Conservation (phyloP, 2,797 vertebrate genomes). For the Clarias laeviceps region DNA sequence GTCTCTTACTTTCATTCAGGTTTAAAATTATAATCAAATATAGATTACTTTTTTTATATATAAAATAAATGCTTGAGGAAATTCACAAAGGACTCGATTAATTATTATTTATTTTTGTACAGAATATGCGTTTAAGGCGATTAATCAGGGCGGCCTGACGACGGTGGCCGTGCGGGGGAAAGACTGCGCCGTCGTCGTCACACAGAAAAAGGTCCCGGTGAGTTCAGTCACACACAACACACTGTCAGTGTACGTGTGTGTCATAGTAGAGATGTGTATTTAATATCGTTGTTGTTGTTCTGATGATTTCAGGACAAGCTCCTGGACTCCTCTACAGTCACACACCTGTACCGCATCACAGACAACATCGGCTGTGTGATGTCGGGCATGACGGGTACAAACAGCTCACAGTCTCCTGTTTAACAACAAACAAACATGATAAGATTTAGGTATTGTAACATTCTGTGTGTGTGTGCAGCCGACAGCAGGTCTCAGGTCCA, state of each 20-base stretch:
- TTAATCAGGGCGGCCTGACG: slow-evolving; percentile 97
- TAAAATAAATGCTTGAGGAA: no score
- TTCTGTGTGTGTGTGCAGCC: slow-evolving; percentile 69
- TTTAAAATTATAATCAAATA: no score
- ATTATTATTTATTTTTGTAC: slow-evolving; percentile 17
- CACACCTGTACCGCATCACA: slow-evolving; percentile 97
- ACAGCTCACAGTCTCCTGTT: no score
- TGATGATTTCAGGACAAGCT: slow-evolving; percentile 86
- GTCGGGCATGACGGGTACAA: slow-evolving; percentile 96
- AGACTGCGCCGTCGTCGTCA: slow-evolving; percentile 94
- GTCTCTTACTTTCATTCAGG: no score
- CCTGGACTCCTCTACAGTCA: slow-evolving; percentile 91
- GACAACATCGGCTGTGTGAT: slow-evolving; percentile 98
- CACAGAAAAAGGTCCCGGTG: slow-evolving; percentile 99
- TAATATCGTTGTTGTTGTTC: background rate
- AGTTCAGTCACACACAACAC: slow-evolving; percentile 59
- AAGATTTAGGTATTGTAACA: background rate
- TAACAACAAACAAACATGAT: background rate
- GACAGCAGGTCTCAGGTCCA: slow-evolving; percentile 97
- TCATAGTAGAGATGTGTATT: background rate
- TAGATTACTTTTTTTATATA: no score
- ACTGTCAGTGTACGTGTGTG: background rate
- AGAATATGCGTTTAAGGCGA: slow-evolving; percentile 99
- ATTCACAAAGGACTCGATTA: no score
- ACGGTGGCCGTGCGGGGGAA: slow-evolving; percentile 96